Base-by-base conservation (phyloP, 2,797 vertebrate genomes). In the Pelobates cultripes region DNA sequence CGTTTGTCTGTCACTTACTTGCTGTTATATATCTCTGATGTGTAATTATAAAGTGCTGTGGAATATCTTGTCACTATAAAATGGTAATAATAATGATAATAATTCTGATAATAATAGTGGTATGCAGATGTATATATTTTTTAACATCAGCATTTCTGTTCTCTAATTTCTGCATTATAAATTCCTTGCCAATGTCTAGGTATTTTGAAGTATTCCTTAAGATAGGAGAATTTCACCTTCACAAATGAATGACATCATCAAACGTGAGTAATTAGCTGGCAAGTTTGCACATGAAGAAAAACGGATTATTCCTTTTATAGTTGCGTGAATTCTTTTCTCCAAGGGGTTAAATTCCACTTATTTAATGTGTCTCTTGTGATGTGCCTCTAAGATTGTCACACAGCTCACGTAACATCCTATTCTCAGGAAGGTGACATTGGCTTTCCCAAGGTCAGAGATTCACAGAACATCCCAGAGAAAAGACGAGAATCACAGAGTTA, bases 351-450 rank as follows among this genome's bases (percentile, higher is more conserved):
- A 73, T n/a, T 64, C 9, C 64, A 47, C 67, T 80, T 7, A 80
- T 74, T 74, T 80, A 10, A 75, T 67, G 47, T 2, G 40, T 73
- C 73, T 63, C 72, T 43, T 3, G 66, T 63, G 72, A 70, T 63
- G 10, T 75, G 17, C 15, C 43, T 81, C 44, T 57, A 5, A 51
- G 15, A 73, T 60, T 10, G 43, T 40, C 40, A 43, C 3, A 43
- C 4, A 13, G 40, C 67, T 81, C 15, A 53, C 45, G 41, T 68
- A 66, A 17, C 43, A 17, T 17, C 53, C 63, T 72, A 60, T 70
- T 4, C 1, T 40, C 7, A 42, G 43, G 3, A 81, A 81, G 80
- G 80, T 81, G 73, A 81, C 80, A 76, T 76, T 81, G 57, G 64
- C 68, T 77, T 70, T 81, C 5, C 17, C 55, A 76, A 76, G 73